A percentile compares a stretch with the other conserved stretches of the same genome.
Conservation (phyloP, 2,797 vertebrate species). For the Nannoperca obscura region DNA sequence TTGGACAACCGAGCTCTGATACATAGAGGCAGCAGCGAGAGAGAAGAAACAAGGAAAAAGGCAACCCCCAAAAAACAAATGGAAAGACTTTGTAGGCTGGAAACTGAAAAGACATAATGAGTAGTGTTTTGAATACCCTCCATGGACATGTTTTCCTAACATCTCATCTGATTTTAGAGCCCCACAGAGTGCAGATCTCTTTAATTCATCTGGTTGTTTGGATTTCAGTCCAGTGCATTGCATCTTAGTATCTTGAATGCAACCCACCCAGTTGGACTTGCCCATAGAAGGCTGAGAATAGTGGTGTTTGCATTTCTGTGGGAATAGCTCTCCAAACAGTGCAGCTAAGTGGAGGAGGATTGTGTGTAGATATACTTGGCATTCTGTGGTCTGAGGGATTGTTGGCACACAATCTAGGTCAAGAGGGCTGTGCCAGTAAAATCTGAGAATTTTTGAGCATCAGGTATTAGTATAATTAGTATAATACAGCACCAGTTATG, state of each 20-base stretch:
- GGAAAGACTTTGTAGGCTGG: slow-evolving; percentile 27
- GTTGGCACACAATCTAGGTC: slow-evolving; percentile 77
- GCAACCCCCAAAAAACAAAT: slow-evolving; percentile 39
- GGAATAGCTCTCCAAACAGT: slow-evolving; percentile 72
- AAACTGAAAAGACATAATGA: slow-evolving; percentile 61
- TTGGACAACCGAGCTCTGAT: slow-evolving; percentile 43
- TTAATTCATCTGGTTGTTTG: slow-evolving; percentile 70
- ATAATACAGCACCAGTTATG: slow-evolving; percentile 35
- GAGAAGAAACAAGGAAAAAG: slow-evolving; percentile 20
- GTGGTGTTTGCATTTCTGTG: slow-evolving; percentile 78
- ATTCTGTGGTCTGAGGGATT: slow-evolving; percentile 70
- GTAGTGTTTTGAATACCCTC: slow-evolving; percentile 44
- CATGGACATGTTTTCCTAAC: slow-evolving; percentile 57
- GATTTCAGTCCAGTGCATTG: slow-evolving; percentile 39
- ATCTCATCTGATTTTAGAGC: slow-evolving; percentile 60
- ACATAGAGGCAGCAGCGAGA: slow-evolving; percentile 9
- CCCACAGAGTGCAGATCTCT: slow-evolving; percentile 50
- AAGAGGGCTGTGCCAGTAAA: slow-evolving; percentile 58
- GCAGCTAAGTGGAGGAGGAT: slow-evolving; percentile 66
- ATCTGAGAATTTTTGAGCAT: slow-evolving; percentile 55
- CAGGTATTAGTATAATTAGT: slow-evolving; percentile 35
- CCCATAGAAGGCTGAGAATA: slow-evolving; percentile 63
- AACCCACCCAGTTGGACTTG: slow-evolving; percentile 35
- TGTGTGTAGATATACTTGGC: slow-evolving; percentile 77
- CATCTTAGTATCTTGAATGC: slow-evolving; percentile 35